phyloP scores from a whole-genome alignment of 2,888 invertebrate species.

The Augochlorella aurata region DNA sequence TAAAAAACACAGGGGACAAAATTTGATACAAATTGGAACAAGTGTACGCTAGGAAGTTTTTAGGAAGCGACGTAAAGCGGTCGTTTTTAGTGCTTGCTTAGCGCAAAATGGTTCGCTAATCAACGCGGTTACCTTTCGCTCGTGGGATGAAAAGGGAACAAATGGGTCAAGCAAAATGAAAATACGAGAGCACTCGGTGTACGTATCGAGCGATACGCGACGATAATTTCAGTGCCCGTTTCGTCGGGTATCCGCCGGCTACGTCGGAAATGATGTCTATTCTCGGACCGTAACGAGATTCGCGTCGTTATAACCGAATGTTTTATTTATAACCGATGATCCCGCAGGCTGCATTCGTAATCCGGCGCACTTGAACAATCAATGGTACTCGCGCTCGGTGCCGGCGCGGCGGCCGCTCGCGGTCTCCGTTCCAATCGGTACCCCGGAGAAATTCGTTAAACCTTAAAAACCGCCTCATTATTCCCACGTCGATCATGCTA shows the following conservation, averaged over 20 bases:
- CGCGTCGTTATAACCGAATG: constrained; percentile 12
- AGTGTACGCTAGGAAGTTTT: too few species aligned
- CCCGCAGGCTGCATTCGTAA: constrained; percentile 13
- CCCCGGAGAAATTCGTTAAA: neutral
- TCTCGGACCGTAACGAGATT: constrained; percentile 17
- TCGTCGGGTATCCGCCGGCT: neutral
- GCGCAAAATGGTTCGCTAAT: too few species aligned
- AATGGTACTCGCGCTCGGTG: neutral
- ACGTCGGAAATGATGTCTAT: constrained; percentile 17
- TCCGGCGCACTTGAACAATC: constrained; percentile 11
- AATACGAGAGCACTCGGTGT: too few species aligned
- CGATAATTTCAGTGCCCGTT: neutral
- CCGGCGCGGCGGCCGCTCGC: neutral
- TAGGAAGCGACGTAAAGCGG: too few species aligned
- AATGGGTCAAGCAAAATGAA: neutral
- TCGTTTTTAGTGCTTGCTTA: too few species aligned
- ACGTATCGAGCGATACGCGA: neutral
- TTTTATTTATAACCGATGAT: constrained; percentile 20
- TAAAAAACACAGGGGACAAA: too few species aligned
- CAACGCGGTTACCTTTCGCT: too few species aligned
- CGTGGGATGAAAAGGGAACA: neutral
- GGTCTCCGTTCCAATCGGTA: neutral
- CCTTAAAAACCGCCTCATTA: neutral
- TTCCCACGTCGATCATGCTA: neutral
- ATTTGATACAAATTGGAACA: too few species aligned